Evolutionary conservation across 2,797 vertebrate genomes (phyloP), one percentile per base, ranked within the genome.

Genomic region (Diglossa cyanea): DNA sequence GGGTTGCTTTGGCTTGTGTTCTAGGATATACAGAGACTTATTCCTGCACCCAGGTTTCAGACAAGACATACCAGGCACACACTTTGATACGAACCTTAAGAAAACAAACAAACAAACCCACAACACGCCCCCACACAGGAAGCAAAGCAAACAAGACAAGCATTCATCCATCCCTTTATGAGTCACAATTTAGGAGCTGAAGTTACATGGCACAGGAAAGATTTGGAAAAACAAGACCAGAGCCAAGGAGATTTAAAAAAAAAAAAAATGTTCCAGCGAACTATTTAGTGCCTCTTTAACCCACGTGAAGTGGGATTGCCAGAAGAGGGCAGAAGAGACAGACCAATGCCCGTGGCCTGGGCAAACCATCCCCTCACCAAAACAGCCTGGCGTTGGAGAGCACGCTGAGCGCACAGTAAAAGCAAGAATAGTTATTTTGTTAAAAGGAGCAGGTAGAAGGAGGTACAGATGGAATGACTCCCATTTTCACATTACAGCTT

Each of bases 301-400:
- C 6, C 57, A n/a, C 0, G 0, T 5, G 55, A 71, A 11, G 14
- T 0, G 35, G 17, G 40, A 75, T 10, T 80, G 82, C 91, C 94
- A 93, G 85, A 62, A 91, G 94, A 94, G 93, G 91, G 90, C 54
- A 5, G 67, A 76, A 88, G 72, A 89, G 82, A n/a, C 0, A 58
- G n/a, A 72, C 8, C n/a, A 7, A 15, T 2, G 11, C 7, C 19
- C 8, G 1, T 4, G 11, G 42, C 72, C 58, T 6, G 17, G 23
- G 18, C 11, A 58, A 78, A n/a, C 7, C 45, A 51, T 2, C 7
- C 28, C 1, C 30, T 19, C 35, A 2, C 2, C 24, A 30, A 62
- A 48, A 11, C 16, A 37, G 54, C 58, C 33, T 28, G 26, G 2
- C 8, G 20, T 19, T 48, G 7, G 13, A 33, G n/a, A 40, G 3